phyloP scores from a whole-genome alignment of 2,888 invertebrate species.

The Hoplodrina blanda region DNA sequence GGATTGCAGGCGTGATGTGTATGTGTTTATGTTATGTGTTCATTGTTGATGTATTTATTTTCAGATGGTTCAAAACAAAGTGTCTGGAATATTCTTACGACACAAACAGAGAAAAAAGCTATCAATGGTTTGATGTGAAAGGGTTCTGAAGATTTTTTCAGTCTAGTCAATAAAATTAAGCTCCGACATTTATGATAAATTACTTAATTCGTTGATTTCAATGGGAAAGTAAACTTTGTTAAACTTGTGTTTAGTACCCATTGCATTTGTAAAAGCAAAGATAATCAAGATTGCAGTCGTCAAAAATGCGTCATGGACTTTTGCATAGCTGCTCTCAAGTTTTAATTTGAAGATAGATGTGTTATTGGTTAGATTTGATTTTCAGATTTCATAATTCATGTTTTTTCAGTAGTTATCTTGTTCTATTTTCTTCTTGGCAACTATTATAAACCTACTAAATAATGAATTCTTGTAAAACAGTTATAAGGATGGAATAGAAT shows the following conservation, averaged over 20 bases:
- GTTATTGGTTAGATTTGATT: not conserved
- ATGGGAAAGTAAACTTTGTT: not conserved
- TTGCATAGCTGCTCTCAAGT: too few relatives aligned
- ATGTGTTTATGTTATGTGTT: too few relatives aligned
- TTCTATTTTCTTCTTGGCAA: not conserved
- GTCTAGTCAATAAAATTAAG: slow-evolving; percentile 5
- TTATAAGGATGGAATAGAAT: slow-evolving; percentile 21
- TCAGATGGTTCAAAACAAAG: slow-evolving; percentile 80
- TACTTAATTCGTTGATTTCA: not conserved
- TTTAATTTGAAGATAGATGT: too few relatives aligned
- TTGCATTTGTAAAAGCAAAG: too few relatives aligned
- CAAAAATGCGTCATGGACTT: too few relatives aligned
- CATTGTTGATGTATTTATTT: slow-evolving; percentile 49
- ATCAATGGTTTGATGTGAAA: slow-evolving; percentile 90
- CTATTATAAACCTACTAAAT: not conserved
- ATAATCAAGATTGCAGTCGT: too few relatives aligned
- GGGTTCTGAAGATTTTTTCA: slow-evolving; percentile 21
- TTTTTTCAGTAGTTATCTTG: not conserved
- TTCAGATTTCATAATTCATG: too few relatives aligned
- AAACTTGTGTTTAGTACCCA: not conserved
- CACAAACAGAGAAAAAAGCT: slow-evolving; percentile 72
- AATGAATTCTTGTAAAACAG: not conserved
- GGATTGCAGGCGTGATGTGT: too few relatives aligned
- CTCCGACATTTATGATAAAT: slow-evolving; percentile 3
- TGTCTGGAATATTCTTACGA: slow-evolving; percentile 88